Evolutionary conservation across 2,888 invertebrate genomes (phyloP), one percentile per base, ranked within the genome.

Genomic region (Metacarcinus magister): DNA sequence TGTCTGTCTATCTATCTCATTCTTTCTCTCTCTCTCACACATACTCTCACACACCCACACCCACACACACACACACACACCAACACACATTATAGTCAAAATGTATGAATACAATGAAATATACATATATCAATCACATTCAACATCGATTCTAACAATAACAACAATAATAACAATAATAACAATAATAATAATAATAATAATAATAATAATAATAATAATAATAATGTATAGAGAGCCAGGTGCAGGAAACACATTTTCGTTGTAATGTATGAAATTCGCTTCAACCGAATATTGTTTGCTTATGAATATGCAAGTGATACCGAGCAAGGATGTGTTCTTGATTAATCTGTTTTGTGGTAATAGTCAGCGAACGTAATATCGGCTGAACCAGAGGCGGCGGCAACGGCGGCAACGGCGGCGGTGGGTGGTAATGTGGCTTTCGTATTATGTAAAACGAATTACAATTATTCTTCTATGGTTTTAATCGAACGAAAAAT

Each of bases 291-390:
- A 82, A 5, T 82, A 82, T 82, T 82, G 82, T 82, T 82, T 82
- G 82, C 82, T 82, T 82, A 82, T 82, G 82, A 82, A 82, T 82
- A 82, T 82, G 13, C 82, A 82, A 82, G 82, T 32, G 82, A 82
- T 82, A 82, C 28, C 32, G 32, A 32, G 82, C 32, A 82, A 82
- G 82, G 32, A 28, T 23, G 82, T 82, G 82, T 82, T 82, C 82
- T 82, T 32, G 32, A 82, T 82, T 82, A 82, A 82, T 32, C 32
- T 82, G 82, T 32, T 82, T 82, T 28, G 82, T 82, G 82, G 82
- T 82, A 82, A 82, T 82, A 82, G 7, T 82, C 82, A 5, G 82
- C 32, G 32, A 13, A 32, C 82, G 82, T 32, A 82, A 82, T 32
- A 82, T 28, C 13, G 82, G 32, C 32, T 28, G 5, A 82, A 13